A percentile compares a stretch with the other conserved stretches of the same genome.
Conservation (phyloP, 2,113 vertebrate species). For the Burhinus oedicnemus region DNA sequence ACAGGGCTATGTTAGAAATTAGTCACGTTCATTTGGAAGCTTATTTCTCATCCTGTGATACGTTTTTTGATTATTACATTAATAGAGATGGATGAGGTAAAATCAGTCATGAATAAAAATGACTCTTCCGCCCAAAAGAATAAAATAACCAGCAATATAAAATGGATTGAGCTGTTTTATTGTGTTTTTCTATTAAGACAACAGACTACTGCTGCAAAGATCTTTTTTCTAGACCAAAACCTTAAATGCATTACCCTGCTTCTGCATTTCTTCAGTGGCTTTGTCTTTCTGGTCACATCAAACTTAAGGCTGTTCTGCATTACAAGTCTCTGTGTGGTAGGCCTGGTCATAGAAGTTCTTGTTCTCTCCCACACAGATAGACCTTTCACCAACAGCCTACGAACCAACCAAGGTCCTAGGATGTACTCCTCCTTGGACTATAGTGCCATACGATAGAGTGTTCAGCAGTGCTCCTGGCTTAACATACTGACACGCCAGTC, state of each 20-base stretch:
- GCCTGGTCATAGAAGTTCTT: neutral
- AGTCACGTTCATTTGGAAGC: slow-evolving; percentile 21
- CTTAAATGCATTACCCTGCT: neutral
- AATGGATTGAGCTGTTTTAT: neutral
- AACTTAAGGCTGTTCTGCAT: neutral
- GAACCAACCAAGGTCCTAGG: neutral
- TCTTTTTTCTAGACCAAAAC: neutral
- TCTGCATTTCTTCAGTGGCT: neutral
- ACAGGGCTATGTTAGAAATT: neutral
- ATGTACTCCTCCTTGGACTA: neutral
- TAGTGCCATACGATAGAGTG: neutral
- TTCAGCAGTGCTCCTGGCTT: neutral
- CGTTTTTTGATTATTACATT: neutral
- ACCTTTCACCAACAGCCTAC: neutral
- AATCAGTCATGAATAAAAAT: neutral
- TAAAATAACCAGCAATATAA: neutral
- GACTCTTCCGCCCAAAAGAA: neutral
- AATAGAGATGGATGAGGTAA: neutral
- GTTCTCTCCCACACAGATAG: neutral
- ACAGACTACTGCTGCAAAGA: neutral
- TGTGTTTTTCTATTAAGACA: neutral
- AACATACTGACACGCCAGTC: neutral
- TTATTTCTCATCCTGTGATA: slow-evolving; percentile 14
- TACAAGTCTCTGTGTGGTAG: neutral
- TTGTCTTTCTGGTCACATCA: neutral